Conservation (phyloP, 2,113 vertebrate species). For the Suncus etruscus region DNA sequence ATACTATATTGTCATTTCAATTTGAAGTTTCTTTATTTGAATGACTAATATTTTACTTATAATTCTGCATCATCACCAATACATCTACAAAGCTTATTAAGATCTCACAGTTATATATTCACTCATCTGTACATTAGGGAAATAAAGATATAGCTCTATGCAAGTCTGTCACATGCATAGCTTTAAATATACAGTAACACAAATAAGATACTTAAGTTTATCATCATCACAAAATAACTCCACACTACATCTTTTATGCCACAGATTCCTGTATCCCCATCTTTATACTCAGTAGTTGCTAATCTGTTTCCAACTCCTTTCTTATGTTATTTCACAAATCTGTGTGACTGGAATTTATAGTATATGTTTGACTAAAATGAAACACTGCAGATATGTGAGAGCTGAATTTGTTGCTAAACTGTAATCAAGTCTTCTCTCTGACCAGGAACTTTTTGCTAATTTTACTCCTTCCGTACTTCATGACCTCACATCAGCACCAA, state of each 20-base stretch:
- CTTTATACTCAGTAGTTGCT: background rate
- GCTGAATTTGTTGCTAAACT: too few relatives aligned
- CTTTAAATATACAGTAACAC: background rate
- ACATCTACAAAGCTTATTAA: background rate
- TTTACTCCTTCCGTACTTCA: background rate
- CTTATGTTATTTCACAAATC: background rate
- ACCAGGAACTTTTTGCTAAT: background rate
- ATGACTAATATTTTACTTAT: conserved; percentile 1
- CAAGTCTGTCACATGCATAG: background rate
- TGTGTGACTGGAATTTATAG: background rate
- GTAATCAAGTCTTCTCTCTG: background rate
- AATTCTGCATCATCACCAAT: background rate
- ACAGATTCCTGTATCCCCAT: background rate
- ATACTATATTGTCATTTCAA: conserved; percentile 3
- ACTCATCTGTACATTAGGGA: background rate
- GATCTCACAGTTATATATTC: background rate
- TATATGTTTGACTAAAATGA: background rate
- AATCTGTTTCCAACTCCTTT: background rate
- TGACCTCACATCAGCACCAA: background rate
- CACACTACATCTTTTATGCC: background rate
- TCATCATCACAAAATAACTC: background rate
- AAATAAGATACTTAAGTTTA: background rate
- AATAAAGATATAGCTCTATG: background rate
- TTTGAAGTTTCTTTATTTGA: background rate
- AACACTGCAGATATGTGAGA: too few relatives aligned